Conservation (phyloP, 2,888 invertebrate genomes). For the Andrena bucephala region DNA sequence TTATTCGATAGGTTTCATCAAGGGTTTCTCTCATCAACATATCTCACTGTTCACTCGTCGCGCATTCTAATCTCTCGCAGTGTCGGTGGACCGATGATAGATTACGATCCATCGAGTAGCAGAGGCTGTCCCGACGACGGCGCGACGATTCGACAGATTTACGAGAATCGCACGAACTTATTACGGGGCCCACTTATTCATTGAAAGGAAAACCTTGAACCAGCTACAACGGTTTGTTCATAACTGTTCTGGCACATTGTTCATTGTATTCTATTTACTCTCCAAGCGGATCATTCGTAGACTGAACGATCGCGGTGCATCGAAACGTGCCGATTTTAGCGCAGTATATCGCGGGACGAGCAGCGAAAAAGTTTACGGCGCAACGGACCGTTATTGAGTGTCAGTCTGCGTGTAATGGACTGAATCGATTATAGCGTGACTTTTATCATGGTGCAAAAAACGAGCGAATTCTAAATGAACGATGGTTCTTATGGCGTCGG, state of each 20-base stretch:
- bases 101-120: conserved; percentile 8
- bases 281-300: neutral
- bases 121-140: conserved; percentile 10
- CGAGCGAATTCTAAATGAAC: conserved; percentile 12
- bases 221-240: conserved; percentile 40
- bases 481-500: neutral
- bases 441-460: conserved; percentile 21
- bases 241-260: conserved; percentile 1
- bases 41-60: conserved; percentile 40
- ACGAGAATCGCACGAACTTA: conserved; percentile 30
- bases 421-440: conserved; percentile 24
- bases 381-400: conserved; percentile 10
- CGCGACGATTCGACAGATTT: conserved; percentile 48
- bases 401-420: neutral
- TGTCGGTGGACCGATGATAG: neutral
- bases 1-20: conserved; percentile 49
- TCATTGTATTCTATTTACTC: neutral
- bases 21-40: conserved; percentile 41
- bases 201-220: conserved; percentile 37
- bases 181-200: conserved; percentile 37
- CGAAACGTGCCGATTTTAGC: neutral
- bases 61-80: conserved; percentile 12
- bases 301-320: neutral
- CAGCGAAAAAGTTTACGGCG: neutral
- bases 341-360: neutral